phyloP scores from a whole-genome alignment of 2,888 invertebrate species.

The Exephanes ischioxanthus region DNA sequence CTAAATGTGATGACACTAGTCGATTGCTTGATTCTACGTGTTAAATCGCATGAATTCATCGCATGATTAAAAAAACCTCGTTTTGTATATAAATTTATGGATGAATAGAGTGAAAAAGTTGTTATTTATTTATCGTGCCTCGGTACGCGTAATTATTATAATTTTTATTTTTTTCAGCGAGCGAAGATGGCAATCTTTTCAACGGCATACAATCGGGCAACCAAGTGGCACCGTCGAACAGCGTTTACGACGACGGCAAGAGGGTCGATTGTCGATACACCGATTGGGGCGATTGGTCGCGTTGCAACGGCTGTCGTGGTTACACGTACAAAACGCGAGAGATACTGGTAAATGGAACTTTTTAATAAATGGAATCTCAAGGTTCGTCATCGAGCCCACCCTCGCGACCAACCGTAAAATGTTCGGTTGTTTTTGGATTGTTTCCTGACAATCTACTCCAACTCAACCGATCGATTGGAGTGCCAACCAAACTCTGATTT shows the following conservation, averaged over 20 bases:
- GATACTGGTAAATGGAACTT: constrained; percentile 76
- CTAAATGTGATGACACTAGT: constrained; percentile 78
- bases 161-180: constrained; percentile 54
- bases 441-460: too few species aligned
- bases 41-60: background rate
- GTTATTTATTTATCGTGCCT: background rate
- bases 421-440: too few species aligned
- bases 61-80: background rate
- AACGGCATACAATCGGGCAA: constrained; percentile 78
- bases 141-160: background rate
- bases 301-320: constrained; percentile 91
- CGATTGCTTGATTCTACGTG: constrained; percentile 16
- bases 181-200: constrained; percentile 69
- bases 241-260: constrained; percentile 65
- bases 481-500: too few species aligned
- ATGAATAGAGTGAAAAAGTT: background rate
- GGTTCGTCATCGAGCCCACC: background rate
- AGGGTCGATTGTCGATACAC: constrained; percentile 90
- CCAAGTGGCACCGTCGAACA: constrained; percentile 76
- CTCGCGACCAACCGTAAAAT: too few species aligned
- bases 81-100: background rate
- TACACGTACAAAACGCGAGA: constrained; percentile 85
- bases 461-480: too few species aligned
- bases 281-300: constrained; percentile 93
- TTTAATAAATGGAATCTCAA: background rate